Percentiles rank a stretch among this genome's conserved stretches.
These are phyloP conservation scores for Schizaphis graminum DNA, from an alignment of 2,888 invertebrate genomes.

Conservation along the genomic window DNA sequence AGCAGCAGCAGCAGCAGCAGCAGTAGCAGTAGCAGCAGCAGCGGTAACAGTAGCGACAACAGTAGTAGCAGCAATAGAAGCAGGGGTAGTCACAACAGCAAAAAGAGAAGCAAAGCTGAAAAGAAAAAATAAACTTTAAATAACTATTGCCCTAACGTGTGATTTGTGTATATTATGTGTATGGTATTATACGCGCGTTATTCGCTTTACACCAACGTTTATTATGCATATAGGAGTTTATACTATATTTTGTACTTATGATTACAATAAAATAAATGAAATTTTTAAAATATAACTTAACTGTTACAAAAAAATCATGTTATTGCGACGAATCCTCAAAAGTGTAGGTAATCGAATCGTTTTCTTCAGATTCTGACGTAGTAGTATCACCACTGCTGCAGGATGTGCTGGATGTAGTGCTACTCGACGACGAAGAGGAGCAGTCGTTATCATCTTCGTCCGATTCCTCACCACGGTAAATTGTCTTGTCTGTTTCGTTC, in stretches of 20 bases:
- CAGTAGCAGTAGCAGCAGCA: not conserved
- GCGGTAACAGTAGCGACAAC: not conserved
- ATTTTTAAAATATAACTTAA: not conserved
- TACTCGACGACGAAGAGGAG: constrained; percentile 10
- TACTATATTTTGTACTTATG: not conserved
- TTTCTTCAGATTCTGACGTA: constrained; percentile 15
- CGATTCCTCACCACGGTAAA: not conserved
- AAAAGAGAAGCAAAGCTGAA: not conserved
- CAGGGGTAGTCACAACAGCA: not conserved
- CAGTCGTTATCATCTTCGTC: not conserved
- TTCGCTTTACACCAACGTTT: not conserved
- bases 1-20: not conserved
- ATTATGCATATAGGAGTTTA: not conserved
- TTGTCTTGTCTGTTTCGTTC: not conserved
- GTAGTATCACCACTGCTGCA: not conserved
- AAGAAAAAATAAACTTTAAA: not conserved
- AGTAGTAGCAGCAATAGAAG: not conserved
- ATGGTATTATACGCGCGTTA: not conserved
- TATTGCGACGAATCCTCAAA: not conserved
- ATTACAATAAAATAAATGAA: not conserved
- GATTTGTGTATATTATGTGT: not conserved
- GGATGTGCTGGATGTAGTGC: not conserved
- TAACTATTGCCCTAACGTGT: not conserved
- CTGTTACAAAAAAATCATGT: not conserved
- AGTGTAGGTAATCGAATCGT: not conserved